These are phyloP conservation scores for Bagarius yarrelli DNA, from an alignment of 2,113 vertebrate genomes.

Conservation along the genomic window DNA sequence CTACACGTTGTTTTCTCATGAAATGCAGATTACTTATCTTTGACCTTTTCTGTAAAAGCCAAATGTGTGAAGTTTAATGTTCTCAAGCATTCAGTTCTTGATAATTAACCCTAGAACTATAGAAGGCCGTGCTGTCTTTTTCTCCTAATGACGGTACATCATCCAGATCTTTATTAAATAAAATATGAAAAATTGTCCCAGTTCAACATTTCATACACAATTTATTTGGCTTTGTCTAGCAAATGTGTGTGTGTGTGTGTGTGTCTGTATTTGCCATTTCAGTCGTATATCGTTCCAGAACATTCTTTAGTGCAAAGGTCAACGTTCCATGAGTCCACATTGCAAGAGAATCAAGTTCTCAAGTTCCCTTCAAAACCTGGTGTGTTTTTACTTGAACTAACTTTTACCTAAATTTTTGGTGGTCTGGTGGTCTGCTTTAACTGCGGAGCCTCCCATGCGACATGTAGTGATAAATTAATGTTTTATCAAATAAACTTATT, in stretches of 20 bases:
- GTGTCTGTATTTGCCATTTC: background rate
- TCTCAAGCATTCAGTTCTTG: background rate
- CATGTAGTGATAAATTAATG: background rate
- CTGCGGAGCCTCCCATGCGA: background rate
- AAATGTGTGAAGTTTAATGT: background rate
- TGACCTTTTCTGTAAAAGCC: background rate
- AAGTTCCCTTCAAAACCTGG: background rate
- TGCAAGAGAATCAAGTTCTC: background rate
- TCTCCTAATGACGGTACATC: background rate
- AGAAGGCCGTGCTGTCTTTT: background rate
- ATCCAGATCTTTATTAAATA: background rate
- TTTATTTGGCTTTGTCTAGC: background rate
- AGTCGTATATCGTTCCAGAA: background rate
- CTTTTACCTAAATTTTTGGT: too few species aligned
- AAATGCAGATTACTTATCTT: background rate
- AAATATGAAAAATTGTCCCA: background rate
- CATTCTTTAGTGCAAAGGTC: background rate
- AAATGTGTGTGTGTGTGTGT: background rate
- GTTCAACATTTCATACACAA: background rate
- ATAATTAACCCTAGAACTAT: background rate
- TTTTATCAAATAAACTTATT: background rate
- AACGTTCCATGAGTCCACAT: background rate
- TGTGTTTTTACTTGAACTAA: background rate
- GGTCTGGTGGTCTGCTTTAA: background rate
- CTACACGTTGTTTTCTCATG: too few species aligned